Evolutionary conservation across 35 echinoderm and acorn worm genomes (phyloP), one percentile per base, ranked within the genome.

Genomic region (Ptychodera flava): DNA sequence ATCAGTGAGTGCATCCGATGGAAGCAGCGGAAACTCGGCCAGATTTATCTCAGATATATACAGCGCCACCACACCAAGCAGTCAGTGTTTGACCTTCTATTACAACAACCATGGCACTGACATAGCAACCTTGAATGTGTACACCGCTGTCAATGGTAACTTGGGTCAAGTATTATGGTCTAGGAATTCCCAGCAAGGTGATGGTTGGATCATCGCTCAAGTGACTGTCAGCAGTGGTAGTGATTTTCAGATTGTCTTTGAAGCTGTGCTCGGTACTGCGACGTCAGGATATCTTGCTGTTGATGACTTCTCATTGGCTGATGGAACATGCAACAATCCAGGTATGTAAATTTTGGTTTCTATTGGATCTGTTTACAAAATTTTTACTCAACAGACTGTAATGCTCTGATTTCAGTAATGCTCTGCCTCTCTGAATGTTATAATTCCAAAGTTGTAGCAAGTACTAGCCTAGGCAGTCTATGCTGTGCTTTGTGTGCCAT

Each of bases 61-160:
- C 22, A n/a, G n/a, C n/a, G n/a, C n/a, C n/a, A n/a, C n/a, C n/a
- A n/a, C n/a, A n/a, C n/a, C n/a, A n/a, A n/a, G 31, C 27, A 38
- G 81, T 29, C 52, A 82, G 45, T 97, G 95, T 81, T 34, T 94
- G 30, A 77, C 82, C 28, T 93, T 97, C 28, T 97, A 89, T 36
- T 97, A 97, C 79, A 89, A 97, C 83, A 93, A 91, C 85, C 34
- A 87, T 33, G 95, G 95, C 31, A 31, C 29, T 0, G 79, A 84
- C 32, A 94, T 85, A 12, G 92, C 45, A 28, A 82, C 77, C 28
- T 35, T 94, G 0, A 32, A 37, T 27, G 85, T 94, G 1, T 27
- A 80, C 1, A n/a, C 79, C 80, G 36, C 36, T 2, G 84, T 82
- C 12, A 80, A 79, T 16, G 89, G 78, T 28, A 36, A 36, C 30